Percentiles rank a stretch among this genome's conserved stretches.
phyloP scores from a whole-genome alignment of 1,140 invertebrate genomes.

The Scaptomyza graminum region DNA sequence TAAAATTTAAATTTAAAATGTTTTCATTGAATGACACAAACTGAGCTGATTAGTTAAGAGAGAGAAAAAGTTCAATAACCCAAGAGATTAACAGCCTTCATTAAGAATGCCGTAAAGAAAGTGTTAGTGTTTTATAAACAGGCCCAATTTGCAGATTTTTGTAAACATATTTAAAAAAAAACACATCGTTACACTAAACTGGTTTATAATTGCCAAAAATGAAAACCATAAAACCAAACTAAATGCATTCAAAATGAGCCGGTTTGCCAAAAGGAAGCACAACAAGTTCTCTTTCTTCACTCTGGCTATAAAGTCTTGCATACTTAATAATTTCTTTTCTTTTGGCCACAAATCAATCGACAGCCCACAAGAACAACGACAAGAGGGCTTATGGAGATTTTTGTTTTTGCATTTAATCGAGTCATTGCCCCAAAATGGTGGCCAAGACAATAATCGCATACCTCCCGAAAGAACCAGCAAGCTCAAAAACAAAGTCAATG shows the following conservation, averaged over 20 bases:
- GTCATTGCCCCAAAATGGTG: conserved; percentile 78
- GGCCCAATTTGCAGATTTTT: conserved; percentile 53
- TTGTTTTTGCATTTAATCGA: conserved; percentile 54
- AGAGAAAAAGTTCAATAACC: conserved; percentile 56
- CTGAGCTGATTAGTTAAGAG: conserved; percentile 39
- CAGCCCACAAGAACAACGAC: background rate
- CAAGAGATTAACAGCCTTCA: conserved; percentile 20
- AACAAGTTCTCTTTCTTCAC: conserved; percentile 32
- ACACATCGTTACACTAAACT: conserved; percentile 64
- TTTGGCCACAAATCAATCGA: conserved; percentile 37
- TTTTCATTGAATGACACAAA: conserved; percentile 25
- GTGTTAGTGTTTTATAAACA: conserved; percentile 60
- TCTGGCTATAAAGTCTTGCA: conserved; percentile 4
- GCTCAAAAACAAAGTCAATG: conserved; percentile 37
- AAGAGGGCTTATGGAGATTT: conserved; percentile 8
- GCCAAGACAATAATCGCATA: conserved; percentile 47
- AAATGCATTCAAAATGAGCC: conserved; percentile 40
- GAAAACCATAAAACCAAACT: conserved; percentile 7
- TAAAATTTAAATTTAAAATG: background rate
- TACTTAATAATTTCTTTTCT: conserved; percentile 22
- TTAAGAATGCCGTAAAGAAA: conserved; percentile 60
- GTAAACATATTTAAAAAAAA: conserved; percentile 28
- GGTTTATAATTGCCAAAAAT: conserved; percentile 62
- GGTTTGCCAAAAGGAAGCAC: conserved; percentile 37
- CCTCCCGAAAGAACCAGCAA: conserved; percentile 37